A percentile compares a stretch with the other conserved stretches of the same genome.
phyloP scores from a whole-genome alignment of 2,888 invertebrate species.

The Ceriagrion tenellum region DNA sequence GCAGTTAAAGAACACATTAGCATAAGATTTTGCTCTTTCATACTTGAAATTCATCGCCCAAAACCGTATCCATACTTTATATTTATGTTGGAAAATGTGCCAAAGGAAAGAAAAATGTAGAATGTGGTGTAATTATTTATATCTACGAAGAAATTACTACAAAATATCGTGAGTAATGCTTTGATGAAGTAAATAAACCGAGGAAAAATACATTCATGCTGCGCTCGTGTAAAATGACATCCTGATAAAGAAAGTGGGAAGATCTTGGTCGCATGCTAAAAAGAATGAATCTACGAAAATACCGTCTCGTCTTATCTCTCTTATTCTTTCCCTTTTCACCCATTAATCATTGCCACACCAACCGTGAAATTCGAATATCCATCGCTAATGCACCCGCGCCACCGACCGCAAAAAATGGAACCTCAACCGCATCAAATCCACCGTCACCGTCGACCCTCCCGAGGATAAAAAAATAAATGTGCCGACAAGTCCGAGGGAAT shows the following conservation, averaged over 20 bases:
- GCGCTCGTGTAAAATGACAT: neutral
- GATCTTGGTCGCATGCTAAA: neutral
- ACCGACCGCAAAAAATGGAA: neutral
- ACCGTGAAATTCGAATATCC: conserved; percentile 29
- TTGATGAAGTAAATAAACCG: too few species aligned
- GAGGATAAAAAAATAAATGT: neutral
- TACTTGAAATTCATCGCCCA: too few species aligned
- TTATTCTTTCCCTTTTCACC: neutral
- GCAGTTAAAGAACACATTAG: too few species aligned
- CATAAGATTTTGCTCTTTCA: too few species aligned
- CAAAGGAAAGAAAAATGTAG: too few species aligned
- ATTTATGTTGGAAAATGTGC: too few species aligned
- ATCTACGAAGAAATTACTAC: too few species aligned
- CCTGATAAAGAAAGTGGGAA: neutral
- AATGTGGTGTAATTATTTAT: too few species aligned
- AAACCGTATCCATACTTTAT: too few species aligned
- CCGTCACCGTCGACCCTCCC: neutral
- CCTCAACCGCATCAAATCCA: conserved; percentile 1
- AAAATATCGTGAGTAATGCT: too few species aligned
- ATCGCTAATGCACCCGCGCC: neutral
- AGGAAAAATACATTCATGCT: neutral
- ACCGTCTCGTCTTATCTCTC: neutral
- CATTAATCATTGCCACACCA: conserved; percentile 21
- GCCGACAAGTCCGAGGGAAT: neutral
- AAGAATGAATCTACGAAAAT: conserved; percentile 1